These are phyloP conservation scores for Heliconius ismenius DNA, from an alignment of 2,888 invertebrate species.

Conservation along the genomic window DNA sequence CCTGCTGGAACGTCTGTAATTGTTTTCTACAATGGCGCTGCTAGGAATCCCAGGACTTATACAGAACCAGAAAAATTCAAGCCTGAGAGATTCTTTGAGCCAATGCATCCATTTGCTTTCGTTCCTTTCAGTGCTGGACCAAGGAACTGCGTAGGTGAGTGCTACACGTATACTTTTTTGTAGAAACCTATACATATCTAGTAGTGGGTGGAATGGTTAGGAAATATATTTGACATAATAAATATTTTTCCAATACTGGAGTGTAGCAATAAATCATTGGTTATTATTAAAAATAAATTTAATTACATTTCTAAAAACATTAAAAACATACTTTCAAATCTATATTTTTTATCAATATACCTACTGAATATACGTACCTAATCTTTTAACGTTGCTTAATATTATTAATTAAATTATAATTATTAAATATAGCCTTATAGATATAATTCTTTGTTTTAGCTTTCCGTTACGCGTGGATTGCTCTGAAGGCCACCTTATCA, in stretches of 20 bases:
- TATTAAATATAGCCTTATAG: not conserved
- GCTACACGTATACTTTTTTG: not conserved
- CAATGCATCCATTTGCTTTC: conserved; percentile 50
- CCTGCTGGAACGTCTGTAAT: conserved; percentile 51
- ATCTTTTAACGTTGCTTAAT: not conserved
- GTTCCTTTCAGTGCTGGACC: conserved; percentile 55
- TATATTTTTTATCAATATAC: not conserved
- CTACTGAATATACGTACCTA: too few species aligned
- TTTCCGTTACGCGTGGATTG: conserved; percentile 52
- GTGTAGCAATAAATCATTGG: too few species aligned
- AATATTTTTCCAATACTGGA: not conserved
- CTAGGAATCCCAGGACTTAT: conserved; percentile 48
- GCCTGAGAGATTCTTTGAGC: conserved; percentile 51
- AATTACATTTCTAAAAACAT: too few species aligned
- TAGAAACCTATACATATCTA: not conserved
- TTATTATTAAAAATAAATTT: too few species aligned
- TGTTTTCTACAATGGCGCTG: conserved; percentile 51
- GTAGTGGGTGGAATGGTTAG: too few species aligned
- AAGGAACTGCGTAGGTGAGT: conserved; percentile 53
- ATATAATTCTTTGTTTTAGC: conserved; percentile 43
- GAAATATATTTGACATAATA: too few species aligned
- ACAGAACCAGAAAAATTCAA: conserved; percentile 51
- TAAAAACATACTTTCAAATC: not conserved
- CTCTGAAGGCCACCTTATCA: conserved; percentile 54
- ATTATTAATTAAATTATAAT: not conserved